Conservation (phyloP, 2,888 invertebrate species). For the Cyclophora albipunctata region DNA sequence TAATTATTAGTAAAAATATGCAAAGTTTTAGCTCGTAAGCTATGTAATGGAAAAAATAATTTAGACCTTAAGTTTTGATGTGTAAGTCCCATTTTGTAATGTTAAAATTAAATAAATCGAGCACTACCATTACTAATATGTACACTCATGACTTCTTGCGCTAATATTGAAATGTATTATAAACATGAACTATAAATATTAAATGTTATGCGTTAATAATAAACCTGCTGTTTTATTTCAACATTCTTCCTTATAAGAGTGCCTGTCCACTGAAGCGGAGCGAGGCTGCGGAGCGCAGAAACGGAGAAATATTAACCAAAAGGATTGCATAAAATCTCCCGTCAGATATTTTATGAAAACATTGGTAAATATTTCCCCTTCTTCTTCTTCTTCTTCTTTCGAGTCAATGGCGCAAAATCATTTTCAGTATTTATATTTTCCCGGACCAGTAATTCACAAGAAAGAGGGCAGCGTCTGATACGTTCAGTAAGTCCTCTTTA, state of each 20-base stretch:
- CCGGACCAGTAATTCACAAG: too few relatives aligned
- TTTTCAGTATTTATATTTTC: too few relatives aligned
- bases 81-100: conserved; percentile 72
- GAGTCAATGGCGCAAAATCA: too few relatives aligned
- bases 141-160: conserved; percentile 74
- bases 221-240: conserved; percentile 52
- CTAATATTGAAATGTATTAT: conserved; percentile 76
- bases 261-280: too few relatives aligned
- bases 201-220: conserved; percentile 84
- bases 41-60: conserved; percentile 40
- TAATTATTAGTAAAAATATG: conserved; percentile 38
- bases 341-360: too few relatives aligned
- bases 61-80: conserved; percentile 38
- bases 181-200: conserved; percentile 77
- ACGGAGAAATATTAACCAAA: too few relatives aligned
- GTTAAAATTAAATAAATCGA: conserved; percentile 66
- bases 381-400: too few relatives aligned
- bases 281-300: too few relatives aligned
- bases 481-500: too few relatives aligned
- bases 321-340: too few relatives aligned
- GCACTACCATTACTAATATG: conserved; percentile 72
- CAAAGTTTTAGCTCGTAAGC: conserved; percentile 35
- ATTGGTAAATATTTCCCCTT: too few relatives aligned
- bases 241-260: neutral
- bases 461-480: too few relatives aligned